Base-by-base conservation (phyloP, 2,797 vertebrate species). In the Danio choprae region DNA sequence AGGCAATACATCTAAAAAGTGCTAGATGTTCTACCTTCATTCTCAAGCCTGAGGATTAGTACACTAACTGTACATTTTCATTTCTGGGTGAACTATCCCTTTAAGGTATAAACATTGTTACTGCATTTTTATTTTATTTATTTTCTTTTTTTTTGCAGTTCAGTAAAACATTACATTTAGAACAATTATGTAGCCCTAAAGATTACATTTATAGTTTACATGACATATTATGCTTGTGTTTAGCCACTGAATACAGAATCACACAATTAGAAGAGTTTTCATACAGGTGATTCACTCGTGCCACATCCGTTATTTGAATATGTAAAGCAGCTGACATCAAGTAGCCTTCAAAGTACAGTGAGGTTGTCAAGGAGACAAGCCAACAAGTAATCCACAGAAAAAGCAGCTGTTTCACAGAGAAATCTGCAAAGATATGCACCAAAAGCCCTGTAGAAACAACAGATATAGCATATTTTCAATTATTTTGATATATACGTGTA, bases 221-320 rank as follows among this genome's bases (percentile, higher is more conserved):
- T 29, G 16, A 59, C 58, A 36, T 11, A 59, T 58, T 7, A 12
- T 73, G 5, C 55, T n/a, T 29, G 38, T 16, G 44, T 62, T 40
- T 50, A 55, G 18, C 38, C 13, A 64, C 53, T 53, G 40, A 29
- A 29, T 29, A 29, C 29, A 29, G 29, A 53, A 76, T 50, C 5
- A n/a, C 50, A 84, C 81, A 46, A 59, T 73, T 22, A n/a, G 6
- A 79, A 67, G 40, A 20, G 68, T 84, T 82, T 79, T 63, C 79
- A 63, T 79, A 70, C 40, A 40, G 65, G 67, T 29, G 43, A 77
- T 79, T 77, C 63, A 51, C 36, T 50, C n/a, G 29, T 18, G 53
- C 41, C 29, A 55, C 60, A 64, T 58, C n/a, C 63, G 20, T 67
- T 15, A 81, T 88, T 87, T 85, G 79, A 81, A 88, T 86, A 87